Base-by-base conservation (phyloP, 2,888 invertebrate genomes). In the Athrips mouffetella region DNA sequence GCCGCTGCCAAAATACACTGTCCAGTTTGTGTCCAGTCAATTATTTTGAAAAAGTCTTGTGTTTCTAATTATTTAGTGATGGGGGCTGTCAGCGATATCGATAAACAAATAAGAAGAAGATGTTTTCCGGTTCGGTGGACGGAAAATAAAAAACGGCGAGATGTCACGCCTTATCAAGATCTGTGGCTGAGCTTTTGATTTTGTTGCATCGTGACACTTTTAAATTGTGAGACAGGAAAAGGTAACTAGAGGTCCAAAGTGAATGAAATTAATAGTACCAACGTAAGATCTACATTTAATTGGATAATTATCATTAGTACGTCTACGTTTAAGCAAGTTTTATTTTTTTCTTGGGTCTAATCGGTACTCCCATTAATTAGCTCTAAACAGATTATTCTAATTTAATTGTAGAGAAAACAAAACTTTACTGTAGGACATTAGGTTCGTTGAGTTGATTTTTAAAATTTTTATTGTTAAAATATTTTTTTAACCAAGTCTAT, bases 91-190 rank as follows among this genome's bases (percentile, higher is more conserved):
- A 77, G 79, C 82, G 76, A 70, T 70, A 66, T 66, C 66, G 85
- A 86, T 85, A 85, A 86, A 84, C 80, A 81, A 83, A 83, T 81
- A 79, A 81, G 79, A 80, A 81, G 77, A 80, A 65, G 80, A 80
- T 73, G 75, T 75, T 78, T 79, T 80, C 80, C 77, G 78, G 76
- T 76, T 67, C 51, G 55, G 55, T 6, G 55, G 58, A 61, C 62
- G 62, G 57, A 58, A 51, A 60, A 64, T 63, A 56, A 58, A 67
- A 62, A 62, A 62, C 59, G 59, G 54, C 58, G 61, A 62, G 61
- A 65, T 59, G 66, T 61, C 67, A 61, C 49, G 45, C 47, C 20
- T 63, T 67, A 72, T 72, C 70, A 61, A 62, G 70, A 70, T 69
- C n/a, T 59, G 59, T 58, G 59, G 62, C 58, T 62, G 54, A 58